Percentiles rank a stretch among this genome's conserved stretches.
These are phyloP conservation scores for Phenganax stokvisi DNA, from an alignment of 92 coral and sea anemone genomes.

Conservation along the genomic window DNA sequence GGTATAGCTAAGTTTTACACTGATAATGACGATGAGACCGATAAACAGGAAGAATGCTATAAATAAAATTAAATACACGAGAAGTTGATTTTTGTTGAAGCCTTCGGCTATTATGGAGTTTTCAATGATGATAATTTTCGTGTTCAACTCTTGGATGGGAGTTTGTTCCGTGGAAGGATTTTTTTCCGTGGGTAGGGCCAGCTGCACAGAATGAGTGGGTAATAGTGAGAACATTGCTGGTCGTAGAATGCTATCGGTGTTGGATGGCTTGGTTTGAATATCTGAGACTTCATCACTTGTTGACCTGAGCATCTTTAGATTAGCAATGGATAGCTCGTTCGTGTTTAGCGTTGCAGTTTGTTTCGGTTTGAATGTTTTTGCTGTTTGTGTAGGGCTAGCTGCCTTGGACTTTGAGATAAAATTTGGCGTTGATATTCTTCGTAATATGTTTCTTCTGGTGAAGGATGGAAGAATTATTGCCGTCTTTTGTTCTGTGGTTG, in stretches of 20 bases:
- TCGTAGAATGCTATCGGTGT: neutral
- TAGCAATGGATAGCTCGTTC: too few relatives aligned
- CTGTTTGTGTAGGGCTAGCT: too few relatives aligned
- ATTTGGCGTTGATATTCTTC: neutral
- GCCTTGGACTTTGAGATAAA: too few relatives aligned
- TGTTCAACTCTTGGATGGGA: constrained; percentile 3
- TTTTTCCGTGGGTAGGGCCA: neutral
- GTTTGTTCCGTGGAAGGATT: neutral
- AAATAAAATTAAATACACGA: constrained; percentile 19
- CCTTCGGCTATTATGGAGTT: constrained; percentile 7
- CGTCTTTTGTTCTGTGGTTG: neutral
- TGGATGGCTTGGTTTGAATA: neutral
- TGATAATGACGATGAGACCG: constrained; percentile 27
- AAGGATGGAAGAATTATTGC: neutral
- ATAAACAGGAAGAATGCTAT: constrained; percentile 6
- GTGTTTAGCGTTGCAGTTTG: too few relatives aligned
- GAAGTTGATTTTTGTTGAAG: constrained; percentile 18
- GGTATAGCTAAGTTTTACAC: constrained; percentile 18
- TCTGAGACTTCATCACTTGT: neutral
- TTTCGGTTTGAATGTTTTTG: too few relatives aligned
- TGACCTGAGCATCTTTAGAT: neutral
- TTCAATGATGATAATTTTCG: constrained; percentile 22
- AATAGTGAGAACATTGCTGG: neutral
- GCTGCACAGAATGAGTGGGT: neutral
- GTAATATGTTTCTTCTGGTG: neutral